A percentile compares a stretch with the other conserved stretches of the same genome.
These are phyloP conservation scores for Acromyrmex heyeri DNA, from an alignment of 1,140 invertebrate genomes.

Conservation along the genomic window DNA sequence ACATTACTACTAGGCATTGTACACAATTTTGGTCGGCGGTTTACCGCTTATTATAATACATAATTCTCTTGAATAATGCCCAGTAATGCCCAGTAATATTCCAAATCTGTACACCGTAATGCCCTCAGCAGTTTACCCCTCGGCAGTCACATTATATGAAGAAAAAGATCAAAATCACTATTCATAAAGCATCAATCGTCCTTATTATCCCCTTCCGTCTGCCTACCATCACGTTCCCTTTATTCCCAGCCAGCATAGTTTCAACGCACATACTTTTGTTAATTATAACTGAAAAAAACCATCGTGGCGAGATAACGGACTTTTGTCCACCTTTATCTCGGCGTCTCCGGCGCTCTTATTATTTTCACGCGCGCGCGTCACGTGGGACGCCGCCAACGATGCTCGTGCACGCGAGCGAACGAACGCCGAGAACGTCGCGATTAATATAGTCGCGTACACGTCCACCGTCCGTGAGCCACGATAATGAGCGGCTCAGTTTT, in stretches of 20 bases:
- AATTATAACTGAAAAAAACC: constrained; percentile 44
- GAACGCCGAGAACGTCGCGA: constrained; percentile 44
- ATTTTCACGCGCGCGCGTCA: constrained; percentile 60
- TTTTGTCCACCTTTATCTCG: constrained; percentile 43
- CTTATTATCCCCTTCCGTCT: constrained; percentile 12
- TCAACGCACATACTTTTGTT: constrained; percentile 37
- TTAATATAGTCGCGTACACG: constrained; percentile 36
- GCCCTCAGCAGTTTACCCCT: no score
- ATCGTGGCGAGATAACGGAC: constrained; percentile 53
- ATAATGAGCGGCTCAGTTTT: constrained; percentile 36
- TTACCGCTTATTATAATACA: no score
- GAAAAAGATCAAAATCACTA: constrained; percentile 18
- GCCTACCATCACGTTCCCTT: background rate
- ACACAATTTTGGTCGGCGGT: no score
- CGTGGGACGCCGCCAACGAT: constrained; percentile 51
- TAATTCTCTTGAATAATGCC: no score
- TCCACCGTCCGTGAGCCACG: background rate
- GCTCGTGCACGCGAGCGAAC: constrained; percentile 28
- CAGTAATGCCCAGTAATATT: no score
- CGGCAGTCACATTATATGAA: background rate
- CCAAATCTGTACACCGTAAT: no score
- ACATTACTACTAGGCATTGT: no score
- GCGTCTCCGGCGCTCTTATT: constrained; percentile 56
- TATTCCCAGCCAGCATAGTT: background rate
- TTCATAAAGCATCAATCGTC: constrained; percentile 11